These are phyloP conservation scores for Leptosomus discolor DNA, from an alignment of 2,113 vertebrate genomes.

Conservation along the genomic window DNA sequence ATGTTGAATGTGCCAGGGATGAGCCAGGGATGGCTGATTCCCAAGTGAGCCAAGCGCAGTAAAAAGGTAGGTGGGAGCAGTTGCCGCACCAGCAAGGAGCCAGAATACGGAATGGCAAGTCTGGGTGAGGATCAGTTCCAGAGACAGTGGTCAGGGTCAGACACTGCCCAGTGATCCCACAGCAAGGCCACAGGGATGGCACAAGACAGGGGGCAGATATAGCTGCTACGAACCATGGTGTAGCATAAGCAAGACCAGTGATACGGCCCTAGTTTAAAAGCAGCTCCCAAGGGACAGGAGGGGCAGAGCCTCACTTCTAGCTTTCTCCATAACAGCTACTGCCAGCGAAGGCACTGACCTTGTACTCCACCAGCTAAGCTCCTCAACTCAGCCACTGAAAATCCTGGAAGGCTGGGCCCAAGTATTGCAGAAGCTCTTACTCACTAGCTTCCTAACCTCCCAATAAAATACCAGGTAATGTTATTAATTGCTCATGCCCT, in stretches of 20 bases:
- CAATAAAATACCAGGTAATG: neutral
- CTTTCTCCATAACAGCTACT: neutral
- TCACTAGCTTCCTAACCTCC: neutral
- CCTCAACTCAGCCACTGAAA: neutral
- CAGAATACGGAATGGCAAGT: neutral
- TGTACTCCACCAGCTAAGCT: neutral
- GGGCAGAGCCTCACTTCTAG: neutral
- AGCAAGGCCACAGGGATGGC: neutral
- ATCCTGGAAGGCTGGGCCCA: neutral
- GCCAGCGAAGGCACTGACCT: neutral
- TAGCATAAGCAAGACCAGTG: accelerated
- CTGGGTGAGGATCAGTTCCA: neutral
- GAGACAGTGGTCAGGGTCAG: neutral
- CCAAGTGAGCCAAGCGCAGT: neutral
- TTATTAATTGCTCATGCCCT: neutral
- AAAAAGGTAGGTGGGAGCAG: neutral
- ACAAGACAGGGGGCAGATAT: accelerated
- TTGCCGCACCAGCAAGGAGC: neutral
- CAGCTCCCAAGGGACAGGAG: neutral
- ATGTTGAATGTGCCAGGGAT: neutral
- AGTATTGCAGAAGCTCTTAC: neutral
- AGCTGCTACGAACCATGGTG: neutral
- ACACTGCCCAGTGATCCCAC: neutral
- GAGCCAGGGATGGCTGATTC: neutral
- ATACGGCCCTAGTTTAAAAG: neutral